phyloP scores from a whole-genome alignment of 2,113 vertebrate genomes.

The Oncorhynchus mykiss region DNA sequence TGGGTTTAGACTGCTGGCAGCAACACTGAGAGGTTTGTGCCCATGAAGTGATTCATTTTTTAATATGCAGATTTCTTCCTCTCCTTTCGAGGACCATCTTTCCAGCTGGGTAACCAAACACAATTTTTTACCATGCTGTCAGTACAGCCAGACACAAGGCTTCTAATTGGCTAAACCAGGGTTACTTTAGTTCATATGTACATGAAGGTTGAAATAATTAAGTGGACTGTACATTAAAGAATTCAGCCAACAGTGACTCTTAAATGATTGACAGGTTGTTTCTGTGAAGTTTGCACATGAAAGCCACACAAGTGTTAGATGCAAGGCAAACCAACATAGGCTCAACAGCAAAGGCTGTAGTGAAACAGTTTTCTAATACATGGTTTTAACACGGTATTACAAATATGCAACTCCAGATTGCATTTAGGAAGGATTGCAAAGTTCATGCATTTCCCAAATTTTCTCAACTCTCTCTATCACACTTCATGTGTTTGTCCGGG shows the following conservation, averaged over 20 bases:
- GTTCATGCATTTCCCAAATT: too few relatives aligned
- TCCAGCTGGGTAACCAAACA: slow-evolving; percentile 6
- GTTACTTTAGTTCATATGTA: not conserved
- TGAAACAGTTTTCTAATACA: not conserved
- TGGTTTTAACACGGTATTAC: too few relatives aligned
- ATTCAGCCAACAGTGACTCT: too few relatives aligned
- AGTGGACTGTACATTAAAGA: not conserved
- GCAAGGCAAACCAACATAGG: too few relatives aligned
- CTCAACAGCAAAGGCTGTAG: too few relatives aligned
- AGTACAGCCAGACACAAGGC: slow-evolving; percentile 3
- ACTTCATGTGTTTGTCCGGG: too few relatives aligned
- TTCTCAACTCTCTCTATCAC: too few relatives aligned
- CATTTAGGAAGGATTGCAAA: too few relatives aligned
- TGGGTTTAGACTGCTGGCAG: not conserved
- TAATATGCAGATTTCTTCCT: not conserved
- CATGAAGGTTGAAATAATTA: not conserved
- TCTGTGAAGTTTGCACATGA: too few relatives aligned
- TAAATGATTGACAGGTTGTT: too few relatives aligned
- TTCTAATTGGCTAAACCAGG: not conserved
- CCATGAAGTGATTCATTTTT: not conserved
- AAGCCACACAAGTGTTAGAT: too few relatives aligned
- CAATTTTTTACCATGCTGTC: not conserved
- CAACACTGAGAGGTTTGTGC: not conserved
- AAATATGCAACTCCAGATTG: not conserved
- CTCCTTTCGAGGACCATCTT: not conserved